These are phyloP conservation scores for Pseudomyrmex flavicornis DNA, from an alignment of 1,140 invertebrate species.

Conservation along the genomic window DNA sequence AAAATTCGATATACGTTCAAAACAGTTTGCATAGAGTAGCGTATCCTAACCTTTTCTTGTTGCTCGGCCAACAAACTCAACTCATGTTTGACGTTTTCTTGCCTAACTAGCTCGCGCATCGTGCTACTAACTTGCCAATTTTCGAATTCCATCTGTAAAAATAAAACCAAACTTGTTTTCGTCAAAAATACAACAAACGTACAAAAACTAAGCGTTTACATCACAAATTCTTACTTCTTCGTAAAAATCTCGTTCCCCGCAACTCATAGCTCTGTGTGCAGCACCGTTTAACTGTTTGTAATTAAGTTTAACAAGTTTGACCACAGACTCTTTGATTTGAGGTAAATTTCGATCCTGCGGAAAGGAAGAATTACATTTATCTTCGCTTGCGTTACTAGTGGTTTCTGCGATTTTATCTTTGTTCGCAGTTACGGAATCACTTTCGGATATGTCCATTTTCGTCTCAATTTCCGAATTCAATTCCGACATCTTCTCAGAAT, in stretches of 20 bases:
- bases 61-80: slow-evolving; percentile 81
- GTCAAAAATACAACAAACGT: not conserved
- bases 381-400: slow-evolving; percentile 48
- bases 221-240: slow-evolving; percentile 75
- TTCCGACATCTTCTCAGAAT: slow-evolving; percentile 14
- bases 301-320: slow-evolving; percentile 69
- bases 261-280: slow-evolving; percentile 82
- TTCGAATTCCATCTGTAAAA: slow-evolving; percentile 80
- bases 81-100: slow-evolving; percentile 82
- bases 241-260: slow-evolving; percentile 79
- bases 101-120: slow-evolving; percentile 78
- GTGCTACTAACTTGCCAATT: slow-evolving; percentile 80
- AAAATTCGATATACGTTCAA: not conserved
- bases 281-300: slow-evolving; percentile 80
- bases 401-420: not conserved
- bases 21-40: not conserved
- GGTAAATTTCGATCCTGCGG: slow-evolving; percentile 19
- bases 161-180: slow-evolving; percentile 48
- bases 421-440: not conserved
- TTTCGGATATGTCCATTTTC: slow-evolving; percentile 14
- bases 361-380: slow-evolving; percentile 24
- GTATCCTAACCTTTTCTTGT: slow-evolving; percentile 78
- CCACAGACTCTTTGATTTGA: slow-evolving; percentile 17
- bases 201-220: not conserved
- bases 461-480: slow-evolving; percentile 18